Evolutionary conservation across 2,888 invertebrate species (phyloP), one percentile per base, ranked within the genome.

Genomic region (Diaprepes abbreviatus): DNA sequence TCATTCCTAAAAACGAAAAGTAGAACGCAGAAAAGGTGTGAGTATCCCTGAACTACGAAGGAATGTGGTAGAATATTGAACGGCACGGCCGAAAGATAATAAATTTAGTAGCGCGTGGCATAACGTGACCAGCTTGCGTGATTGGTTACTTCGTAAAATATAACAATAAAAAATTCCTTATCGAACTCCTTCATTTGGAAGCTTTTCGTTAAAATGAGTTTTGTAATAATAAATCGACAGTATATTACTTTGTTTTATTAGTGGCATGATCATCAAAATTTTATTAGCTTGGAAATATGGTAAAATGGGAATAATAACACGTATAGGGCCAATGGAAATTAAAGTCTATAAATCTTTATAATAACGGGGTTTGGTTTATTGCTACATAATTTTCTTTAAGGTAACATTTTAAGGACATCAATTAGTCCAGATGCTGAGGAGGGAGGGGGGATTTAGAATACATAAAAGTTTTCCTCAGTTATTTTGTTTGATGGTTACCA

Each of bases 161-260:
- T 71, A 71, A 71, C 70, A 71, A 63, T 70, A 70, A 71, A 71
- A 70, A 71, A 66, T 54, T 71, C 63, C 70, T 71, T 71, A 66
- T 66, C 70, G 66, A 66, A 54, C 66, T 66, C 66, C 62, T 63
- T 66, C 70, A 71, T 71, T 71, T 58, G 36, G 66, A 62, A 62
- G 57, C 60, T 43, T 59, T 66, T 59, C 59, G 66, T 52, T 52
- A 31, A 59, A 66, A 66, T 66, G 50, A 66, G 59, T 66, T 66
- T 66, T 24, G 38, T 66, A 59, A 66, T 66, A 66, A 52, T 66
- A 66, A 66, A 66, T 66, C 50, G 66, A 58, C 52, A 48, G 66
- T 66, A 58, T 66, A 35, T 33, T 66, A 48, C 48, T 66, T 63
- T 63, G 50, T 36, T 38, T 63, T 24, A 57, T 57, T 57, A 24